Evolutionary conservation across 2,113 vertebrate genomes (phyloP), one percentile per base, ranked within the genome.

Genomic region (Callopanchax toddi): DNA sequence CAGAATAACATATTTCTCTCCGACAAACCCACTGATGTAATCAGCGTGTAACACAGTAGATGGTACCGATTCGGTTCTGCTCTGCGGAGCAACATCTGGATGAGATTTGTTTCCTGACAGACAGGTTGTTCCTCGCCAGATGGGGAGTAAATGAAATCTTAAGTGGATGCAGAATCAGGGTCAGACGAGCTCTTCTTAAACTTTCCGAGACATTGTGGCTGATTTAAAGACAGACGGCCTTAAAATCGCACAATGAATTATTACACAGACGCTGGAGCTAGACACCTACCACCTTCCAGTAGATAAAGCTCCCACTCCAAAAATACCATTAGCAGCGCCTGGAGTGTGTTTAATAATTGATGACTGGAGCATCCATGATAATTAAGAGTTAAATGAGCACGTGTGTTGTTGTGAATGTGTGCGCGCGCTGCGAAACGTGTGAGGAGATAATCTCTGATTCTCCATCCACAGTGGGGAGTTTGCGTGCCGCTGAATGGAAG

Each of bases 281-380:
- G 86, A 85, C 82, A 82, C 69, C 81, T 63, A 85, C 75, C 74
- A 79, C 82, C 80, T 82, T 84, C 85, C 81, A 81, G 76, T 82
- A 85, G 84, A 86, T 88, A 84, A 88, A 82, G 62, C 84, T 76
- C 76, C 68, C 62, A 66, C 54, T 76, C 81, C 81, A 74, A 86
- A 89, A 89, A 81, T 83, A 87, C 82, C 89, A 87, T 86, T 77
- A 83, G 82, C 79, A 60, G 78, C 10, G 84, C 86, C 84, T 75
- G 29, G 82, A 87, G 84, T 76, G 66, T 51, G 66, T 48, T 89
- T 71, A 87, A 88, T 87, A 84, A 89, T 87, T 78, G 72, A 87
- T 87, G 76, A 83, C 60, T 65, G 20, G 63, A 74, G 77, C 75
- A 75, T 79, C 66, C 79, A 25, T 75, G 79, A 89, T 89, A 87